A percentile compares a stretch with the other conserved stretches of the same genome.
Conservation (phyloP, 2,113 vertebrate genomes). For the Shinisaurus crocodilurus region DNA sequence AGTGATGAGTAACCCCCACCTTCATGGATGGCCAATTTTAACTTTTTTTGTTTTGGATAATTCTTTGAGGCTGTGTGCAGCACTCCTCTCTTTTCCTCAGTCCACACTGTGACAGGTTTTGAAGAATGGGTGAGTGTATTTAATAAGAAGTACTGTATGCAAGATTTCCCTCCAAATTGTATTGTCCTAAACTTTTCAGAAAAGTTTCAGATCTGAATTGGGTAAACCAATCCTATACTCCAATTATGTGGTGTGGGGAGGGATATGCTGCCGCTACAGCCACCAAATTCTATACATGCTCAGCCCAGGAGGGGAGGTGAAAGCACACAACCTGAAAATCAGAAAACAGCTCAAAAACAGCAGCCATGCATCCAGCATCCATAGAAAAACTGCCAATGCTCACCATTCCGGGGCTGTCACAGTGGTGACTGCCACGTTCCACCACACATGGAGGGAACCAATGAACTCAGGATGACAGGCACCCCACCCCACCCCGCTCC, state of each 20-base stretch:
- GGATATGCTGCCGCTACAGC: neutral
- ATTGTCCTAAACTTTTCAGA: neutral
- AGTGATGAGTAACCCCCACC: neutral
- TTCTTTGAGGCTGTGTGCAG: neutral
- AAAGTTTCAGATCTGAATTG: neutral
- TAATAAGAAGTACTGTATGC: neutral
- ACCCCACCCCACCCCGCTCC: no score
- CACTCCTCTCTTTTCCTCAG: neutral
- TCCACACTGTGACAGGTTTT: neutral
- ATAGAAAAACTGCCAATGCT: neutral
- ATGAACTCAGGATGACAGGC: neutral
- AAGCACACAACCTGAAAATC: neutral
- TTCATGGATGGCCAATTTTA: neutral
- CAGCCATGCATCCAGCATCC: neutral
- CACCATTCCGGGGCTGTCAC: neutral
- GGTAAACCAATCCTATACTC: neutral
- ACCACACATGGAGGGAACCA: neutral
- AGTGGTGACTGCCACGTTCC: neutral
- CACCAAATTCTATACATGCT: neutral
- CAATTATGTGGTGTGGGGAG: neutral
- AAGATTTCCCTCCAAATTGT: neutral
- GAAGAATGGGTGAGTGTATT: neutral
- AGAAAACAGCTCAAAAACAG: neutral
- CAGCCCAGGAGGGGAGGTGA: neutral
- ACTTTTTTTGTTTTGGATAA: neutral